Evolutionary conservation across 2,888 invertebrate genomes (phyloP).

Genomic region (Chymomyza fuscimana): DNA sequence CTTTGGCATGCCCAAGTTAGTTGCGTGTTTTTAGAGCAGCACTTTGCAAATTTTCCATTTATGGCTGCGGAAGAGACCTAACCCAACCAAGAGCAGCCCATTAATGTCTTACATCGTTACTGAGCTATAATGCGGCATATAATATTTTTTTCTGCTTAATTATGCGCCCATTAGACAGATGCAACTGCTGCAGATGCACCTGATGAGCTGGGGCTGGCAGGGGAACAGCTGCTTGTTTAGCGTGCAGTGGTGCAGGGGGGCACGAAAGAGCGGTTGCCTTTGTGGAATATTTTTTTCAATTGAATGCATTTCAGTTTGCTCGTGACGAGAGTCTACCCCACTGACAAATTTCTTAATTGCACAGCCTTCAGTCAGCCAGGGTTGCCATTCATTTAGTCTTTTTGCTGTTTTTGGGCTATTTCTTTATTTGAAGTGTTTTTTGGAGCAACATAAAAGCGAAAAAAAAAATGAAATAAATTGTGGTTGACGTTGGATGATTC

Average conservation of each 20-base stretch:
- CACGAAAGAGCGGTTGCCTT: neutral
- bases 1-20: neutral
- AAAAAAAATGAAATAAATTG: neutral
- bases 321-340: constrained; percentile 10
- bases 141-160: constrained; percentile 25
- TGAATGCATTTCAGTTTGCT: constrained; percentile 68
- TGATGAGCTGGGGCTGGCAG: neutral
- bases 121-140: neutral
- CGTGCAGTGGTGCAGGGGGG: too few species aligned
- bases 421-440: constrained; percentile 6
- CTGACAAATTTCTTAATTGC: constrained; percentile 63
- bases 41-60: too few species aligned
- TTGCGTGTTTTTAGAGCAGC: too few species aligned
- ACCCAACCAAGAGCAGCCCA: neutral
- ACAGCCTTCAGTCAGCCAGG: neutral
- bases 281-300: constrained; percentile 39
- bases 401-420: neutral
- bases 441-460: constrained; percentile 38
- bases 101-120: neutral
- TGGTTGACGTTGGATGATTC: neutral
- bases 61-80: too few species aligned
- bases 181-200: neutral
- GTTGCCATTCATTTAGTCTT: neutral
- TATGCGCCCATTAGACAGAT: constrained; percentile 39
- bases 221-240: too few species aligned